Evolutionary conservation across 2,888 invertebrate genomes (phyloP), one percentile per base, ranked within the genome.

Genomic region (Drosophila villosipedis): DNA sequence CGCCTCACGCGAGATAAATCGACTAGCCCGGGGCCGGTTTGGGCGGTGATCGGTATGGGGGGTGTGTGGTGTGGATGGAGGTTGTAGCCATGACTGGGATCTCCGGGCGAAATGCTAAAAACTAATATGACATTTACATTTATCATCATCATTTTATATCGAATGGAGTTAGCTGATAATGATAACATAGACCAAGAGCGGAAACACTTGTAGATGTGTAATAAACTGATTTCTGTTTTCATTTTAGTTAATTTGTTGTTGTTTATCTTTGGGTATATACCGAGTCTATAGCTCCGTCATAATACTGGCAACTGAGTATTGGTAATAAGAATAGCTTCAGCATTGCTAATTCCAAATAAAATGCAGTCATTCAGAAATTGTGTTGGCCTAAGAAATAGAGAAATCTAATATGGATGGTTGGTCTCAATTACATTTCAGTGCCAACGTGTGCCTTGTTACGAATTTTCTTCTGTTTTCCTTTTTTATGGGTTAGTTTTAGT

Each of bases 1-100:
- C 87, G 87, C 73, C 89, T 83, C 87, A 86, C 87, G 87, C 89
- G 84, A 84, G 77, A 89, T 84, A 86, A 76, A 79, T 71, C 43
- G 74, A 61, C 66, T 75, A 43, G 50, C 39, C 49, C 43, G 50
- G 35, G 37, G 41, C 52, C 54, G 25, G 28, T 39, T 55, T 30
- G 25, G 31, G 37, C 14, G 3, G 31, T 25, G 55, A 33, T 65
- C 43, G 57, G 22, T 37, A 53, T 54, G 39, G 19, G 14, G 30
- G 7, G 30, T 30, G 50, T 14, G 28, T 7, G 33, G 53, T 16
- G 14, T 43, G 16, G 16, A 39, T 22, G 1, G 41, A 19, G n/a
- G 49, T 47, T 47, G 35, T 31, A 43, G 22, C 19, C 59, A 14
- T 22, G 37, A 19, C 28, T 41, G 30, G n/a, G 25, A 31, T 33